Base-by-base conservation (phyloP, 2,797 vertebrate genomes). In the Clarias laeviceps region DNA sequence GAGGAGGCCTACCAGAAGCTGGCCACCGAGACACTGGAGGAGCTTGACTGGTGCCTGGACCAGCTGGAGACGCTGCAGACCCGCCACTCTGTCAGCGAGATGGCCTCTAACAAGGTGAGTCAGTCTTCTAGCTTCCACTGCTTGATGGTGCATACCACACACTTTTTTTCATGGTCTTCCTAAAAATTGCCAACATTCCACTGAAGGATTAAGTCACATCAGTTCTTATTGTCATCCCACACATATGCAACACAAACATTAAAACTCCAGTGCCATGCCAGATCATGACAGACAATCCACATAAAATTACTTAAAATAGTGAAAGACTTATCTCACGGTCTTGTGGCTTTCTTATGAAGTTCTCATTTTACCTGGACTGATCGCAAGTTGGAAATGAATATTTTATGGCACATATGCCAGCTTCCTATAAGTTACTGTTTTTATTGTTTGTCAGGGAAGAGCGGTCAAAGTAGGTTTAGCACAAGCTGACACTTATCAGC, bases 21-120 rank as follows among this genome's bases (percentile, higher is more conserved):
- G 95, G 98, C 98, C 93, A 96, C 97, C 80, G 98, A 99, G 95
- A 99, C 98, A 90, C 96, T 99, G 96, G 98, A 99, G 95, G 98
- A 99, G 94, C 95, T 99, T 94, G 98, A 99, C 95, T 99, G 98
- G 97, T 99, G 98, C 93, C 94, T 99, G 95, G 98, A 99, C 96
- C 98, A 99, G 96, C 94, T 99, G 94, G 98, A 99, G 94, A 99
- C 98, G 69, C 93, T 99, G 88, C 97, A 99, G 95, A 99, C 98
- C 84, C 94, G 98, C 92, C 97, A 99, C 92, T 99, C 98, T 8
- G 98, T 99, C 97, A 97, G 98, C 84, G 98, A 99, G 93, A 99
- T 99, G 98, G 98, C 98, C 90, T 99, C 98, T 69, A 99, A 99
- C 91, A 99, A 99, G 98, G 98, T 99, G 82, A 88, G 87, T 83